These are phyloP conservation scores for Dryocosmus kuriphilus DNA, from an alignment of 2,888 invertebrate genomes.

Conservation along the genomic window DNA sequence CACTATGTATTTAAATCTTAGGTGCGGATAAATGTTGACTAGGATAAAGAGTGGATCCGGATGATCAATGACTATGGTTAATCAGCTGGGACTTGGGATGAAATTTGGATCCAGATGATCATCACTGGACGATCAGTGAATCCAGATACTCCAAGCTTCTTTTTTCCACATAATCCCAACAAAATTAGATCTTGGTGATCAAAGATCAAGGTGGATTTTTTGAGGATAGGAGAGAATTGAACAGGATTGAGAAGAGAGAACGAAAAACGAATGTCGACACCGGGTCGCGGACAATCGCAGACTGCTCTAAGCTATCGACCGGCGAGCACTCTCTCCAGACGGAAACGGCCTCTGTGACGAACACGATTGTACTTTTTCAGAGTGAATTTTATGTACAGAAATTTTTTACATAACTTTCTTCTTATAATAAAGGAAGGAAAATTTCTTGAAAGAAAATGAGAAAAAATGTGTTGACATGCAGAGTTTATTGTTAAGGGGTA, in stretches of 20 bases:
- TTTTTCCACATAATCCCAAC: neutral
- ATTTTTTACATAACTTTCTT: no score
- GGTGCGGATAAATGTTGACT: neutral
- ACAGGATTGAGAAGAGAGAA: constrained; percentile 21
- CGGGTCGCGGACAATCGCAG: constrained; percentile 35
- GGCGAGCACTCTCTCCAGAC: no score
- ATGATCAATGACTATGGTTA: neutral
- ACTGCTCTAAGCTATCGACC: no score
- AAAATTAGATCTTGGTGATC: neutral
- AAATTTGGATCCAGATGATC: neutral
- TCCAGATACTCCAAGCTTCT: neutral
- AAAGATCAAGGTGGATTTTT: neutral
- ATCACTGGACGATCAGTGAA: neutral
- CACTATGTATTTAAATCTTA: neutral
- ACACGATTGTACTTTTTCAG: no score
- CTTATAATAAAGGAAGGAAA: no score
- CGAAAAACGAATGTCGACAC: constrained; percentile 20
- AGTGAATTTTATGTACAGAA: no score
- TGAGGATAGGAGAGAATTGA: constrained; percentile 11
- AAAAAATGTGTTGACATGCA: no score
- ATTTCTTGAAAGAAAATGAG: no score
- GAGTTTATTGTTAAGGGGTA: no score
- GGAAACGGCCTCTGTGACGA: no score
- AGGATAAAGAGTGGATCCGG: neutral
- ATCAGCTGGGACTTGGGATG: neutral